These are phyloP conservation scores for Zelostemma sp. DNA, from an alignment of 1,140 invertebrate genomes.

Conservation along the genomic window DNA sequence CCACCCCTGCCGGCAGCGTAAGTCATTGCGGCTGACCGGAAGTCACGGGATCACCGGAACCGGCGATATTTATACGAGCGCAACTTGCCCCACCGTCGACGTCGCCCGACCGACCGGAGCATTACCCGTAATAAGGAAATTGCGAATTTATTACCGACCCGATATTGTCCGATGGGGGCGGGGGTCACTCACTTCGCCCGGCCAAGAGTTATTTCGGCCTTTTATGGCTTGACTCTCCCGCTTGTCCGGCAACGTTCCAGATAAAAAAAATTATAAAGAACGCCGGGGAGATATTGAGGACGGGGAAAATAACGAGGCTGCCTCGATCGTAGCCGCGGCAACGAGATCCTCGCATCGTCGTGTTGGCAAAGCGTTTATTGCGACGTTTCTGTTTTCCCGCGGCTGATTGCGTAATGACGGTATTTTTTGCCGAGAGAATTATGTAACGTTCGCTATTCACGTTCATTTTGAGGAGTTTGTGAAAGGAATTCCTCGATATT, in stretches of 20 bases:
- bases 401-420: neutral
- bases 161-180: conserved; percentile 57
- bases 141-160: conserved; percentile 69
- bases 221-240: conserved; percentile 47
- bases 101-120: conserved; percentile 61
- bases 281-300: conserved; percentile 3
- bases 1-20: conserved; percentile 50
- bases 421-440: too few relatives aligned
- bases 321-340: conserved; percentile 15
- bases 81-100: conserved; percentile 6
- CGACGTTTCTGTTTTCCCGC: neutral
- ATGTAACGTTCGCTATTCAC: too few relatives aligned
- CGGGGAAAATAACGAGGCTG: conserved; percentile 20
- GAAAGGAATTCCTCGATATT: too few relatives aligned
- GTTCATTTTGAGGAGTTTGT: too few relatives aligned
- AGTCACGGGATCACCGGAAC: conserved; percentile 69
- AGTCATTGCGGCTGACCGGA: conserved; percentile 67
- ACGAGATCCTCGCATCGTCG: conserved; percentile 44
- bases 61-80: conserved; percentile 66
- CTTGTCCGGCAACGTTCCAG: conserved; percentile 54
- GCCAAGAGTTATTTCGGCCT: conserved; percentile 54
- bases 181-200: conserved; percentile 24
- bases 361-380: conserved; percentile 39
- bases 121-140: conserved; percentile 72
- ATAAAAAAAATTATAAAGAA: conserved; percentile 27